Conservation (phyloP, 64 coral and sea anemone species). For the Hydrozoanthus tunicans region DNA sequence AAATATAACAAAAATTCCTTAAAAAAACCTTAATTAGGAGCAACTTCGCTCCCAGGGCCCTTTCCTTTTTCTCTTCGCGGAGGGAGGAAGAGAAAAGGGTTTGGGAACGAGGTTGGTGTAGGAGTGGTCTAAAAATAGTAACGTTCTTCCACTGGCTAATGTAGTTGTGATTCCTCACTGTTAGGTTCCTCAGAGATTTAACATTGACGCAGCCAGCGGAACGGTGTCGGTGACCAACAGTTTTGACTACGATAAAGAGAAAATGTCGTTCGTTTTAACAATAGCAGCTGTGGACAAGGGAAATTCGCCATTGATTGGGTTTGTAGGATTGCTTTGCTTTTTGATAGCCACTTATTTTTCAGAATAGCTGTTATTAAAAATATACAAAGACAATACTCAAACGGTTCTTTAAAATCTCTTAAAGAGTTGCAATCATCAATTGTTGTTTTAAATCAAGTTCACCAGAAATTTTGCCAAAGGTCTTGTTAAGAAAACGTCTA, state of each 20-base stretch:
- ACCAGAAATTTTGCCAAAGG: not conserved
- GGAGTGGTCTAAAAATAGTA: not conserved
- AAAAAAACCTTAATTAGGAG: not conserved
- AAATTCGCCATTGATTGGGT: conserved; percentile 75
- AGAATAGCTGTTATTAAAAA: too few relatives aligned
- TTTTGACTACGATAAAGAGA: conserved; percentile 82
- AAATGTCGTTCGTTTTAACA: conserved; percentile 60
- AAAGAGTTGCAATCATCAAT: not conserved
- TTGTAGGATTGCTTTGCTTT: not conserved
- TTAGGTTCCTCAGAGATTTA: conserved; percentile 70
- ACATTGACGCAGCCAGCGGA: conserved; percentile 68
- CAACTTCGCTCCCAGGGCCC: too few relatives aligned
- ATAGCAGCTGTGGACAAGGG: conserved; percentile 77
- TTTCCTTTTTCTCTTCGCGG: too few relatives aligned
- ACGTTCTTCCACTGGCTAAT: not conserved
- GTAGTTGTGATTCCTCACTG: not conserved
- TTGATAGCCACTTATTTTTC: not conserved
- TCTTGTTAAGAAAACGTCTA: not conserved
- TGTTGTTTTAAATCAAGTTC: not conserved
- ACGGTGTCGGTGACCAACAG: conserved; percentile 51
- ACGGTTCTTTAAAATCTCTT: not conserved
- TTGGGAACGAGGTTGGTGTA: too few relatives aligned
- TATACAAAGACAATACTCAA: too few relatives aligned
- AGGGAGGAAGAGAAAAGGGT: too few relatives aligned
- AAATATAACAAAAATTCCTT: not conserved